phyloP scores from a whole-genome alignment of 2,797 vertebrate species.

The Aplochiton taeniatus region DNA sequence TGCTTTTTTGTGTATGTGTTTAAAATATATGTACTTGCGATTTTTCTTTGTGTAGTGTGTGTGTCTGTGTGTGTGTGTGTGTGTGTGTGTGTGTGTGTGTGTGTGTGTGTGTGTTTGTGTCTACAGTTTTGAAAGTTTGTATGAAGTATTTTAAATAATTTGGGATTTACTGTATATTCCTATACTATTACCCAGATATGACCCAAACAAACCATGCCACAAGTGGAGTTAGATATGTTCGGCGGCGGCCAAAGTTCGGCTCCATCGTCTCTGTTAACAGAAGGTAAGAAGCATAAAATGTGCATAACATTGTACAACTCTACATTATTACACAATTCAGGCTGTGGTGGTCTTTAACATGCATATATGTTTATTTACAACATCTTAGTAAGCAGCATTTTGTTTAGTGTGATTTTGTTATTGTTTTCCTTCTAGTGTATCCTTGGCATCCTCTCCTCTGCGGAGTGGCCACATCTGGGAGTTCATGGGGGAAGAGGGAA shows the following conservation, averaged over 20 bases:
- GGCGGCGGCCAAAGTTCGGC: conserved; percentile 63
- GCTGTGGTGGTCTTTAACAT: not conserved
- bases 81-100: no score
- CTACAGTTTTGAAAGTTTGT: no score
- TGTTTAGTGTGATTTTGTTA: not conserved
- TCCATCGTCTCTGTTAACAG: conserved; percentile 12
- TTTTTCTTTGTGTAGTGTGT: no score
- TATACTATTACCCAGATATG: conserved; percentile 55
- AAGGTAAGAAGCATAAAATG: conserved; percentile 27
- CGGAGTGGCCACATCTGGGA: conserved; percentile 55
- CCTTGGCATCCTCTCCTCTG: not conserved
- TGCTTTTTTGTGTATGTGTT: no score
- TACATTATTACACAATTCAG: no score
- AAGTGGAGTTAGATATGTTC: conserved; percentile 46
- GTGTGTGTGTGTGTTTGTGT: no score
- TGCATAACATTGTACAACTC: no score
- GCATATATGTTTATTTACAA: not conserved
- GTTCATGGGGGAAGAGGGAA: conserved; percentile 61
- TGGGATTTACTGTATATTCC: not conserved
- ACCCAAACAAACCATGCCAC: conserved; percentile 63
- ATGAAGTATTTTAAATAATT: not conserved
- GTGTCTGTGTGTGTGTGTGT: no score
- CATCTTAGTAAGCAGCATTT: not conserved
- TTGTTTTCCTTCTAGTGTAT: conserved; percentile 21
- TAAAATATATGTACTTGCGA: no score